Percentiles rank a stretch among this genome's conserved stretches.
phyloP scores from a whole-genome alignment of 2,888 invertebrate species.

The Sceliomorpha sp. region DNA sequence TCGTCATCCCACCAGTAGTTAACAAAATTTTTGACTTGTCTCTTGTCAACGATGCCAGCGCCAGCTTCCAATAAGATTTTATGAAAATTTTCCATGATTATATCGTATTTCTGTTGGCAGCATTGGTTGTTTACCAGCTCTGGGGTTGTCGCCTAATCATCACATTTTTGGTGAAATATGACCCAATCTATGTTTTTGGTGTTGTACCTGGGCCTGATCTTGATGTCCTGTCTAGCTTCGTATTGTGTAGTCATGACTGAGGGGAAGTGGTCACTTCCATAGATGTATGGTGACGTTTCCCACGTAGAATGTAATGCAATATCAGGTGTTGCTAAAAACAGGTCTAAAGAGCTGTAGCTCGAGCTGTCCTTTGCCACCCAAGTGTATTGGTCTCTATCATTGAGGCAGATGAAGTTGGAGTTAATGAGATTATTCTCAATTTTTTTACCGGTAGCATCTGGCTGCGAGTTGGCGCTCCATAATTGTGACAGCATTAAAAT shows the following conservation, averaged over 20 bases:
- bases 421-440: neutral
- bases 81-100: neutral
- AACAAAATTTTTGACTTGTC: neutral
- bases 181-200: slow-evolving; percentile 7
- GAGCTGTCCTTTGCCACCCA: neutral
- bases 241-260: neutral
- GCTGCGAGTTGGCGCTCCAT: neutral
- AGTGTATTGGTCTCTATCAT: neutral
- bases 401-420: neutral
- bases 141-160: neutral
- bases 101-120: too few species aligned
- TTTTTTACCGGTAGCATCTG: neutral
- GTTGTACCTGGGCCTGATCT: too few species aligned
- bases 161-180: neutral
- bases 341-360: neutral
- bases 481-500: neutral
- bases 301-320: neutral
- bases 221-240: too few species aligned
- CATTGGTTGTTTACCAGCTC: too few species aligned
- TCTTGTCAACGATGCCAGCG: neutral
- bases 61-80: neutral
- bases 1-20: slow-evolving; percentile 28
- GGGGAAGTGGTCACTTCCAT: neutral
- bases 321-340: neutral
- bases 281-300: neutral